These are phyloP conservation scores for Ariolimax columbianus DNA, from an alignment of 2,888 invertebrate species.

Conservation along the genomic window DNA sequence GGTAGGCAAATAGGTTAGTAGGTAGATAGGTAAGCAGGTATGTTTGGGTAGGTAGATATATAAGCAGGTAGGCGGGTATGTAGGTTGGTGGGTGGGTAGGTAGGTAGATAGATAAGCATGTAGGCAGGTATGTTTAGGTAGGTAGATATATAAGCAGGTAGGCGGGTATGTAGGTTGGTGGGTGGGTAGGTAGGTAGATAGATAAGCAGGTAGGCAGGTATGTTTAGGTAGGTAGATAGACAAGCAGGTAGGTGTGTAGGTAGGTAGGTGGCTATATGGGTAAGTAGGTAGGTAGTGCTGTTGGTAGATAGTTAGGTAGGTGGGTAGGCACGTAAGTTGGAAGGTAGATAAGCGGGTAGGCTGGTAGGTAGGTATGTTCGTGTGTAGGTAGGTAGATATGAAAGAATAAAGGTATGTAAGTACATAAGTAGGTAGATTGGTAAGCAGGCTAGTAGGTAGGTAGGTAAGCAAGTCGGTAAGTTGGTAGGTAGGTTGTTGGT, in stretches of 20 bases:
- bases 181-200: too few species aligned
- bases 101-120: too few species aligned
- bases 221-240: neutral
- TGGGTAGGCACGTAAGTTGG: slow-evolving; percentile 16
- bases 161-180: too few species aligned
- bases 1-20: neutral
- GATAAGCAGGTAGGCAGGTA: neutral
- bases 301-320: slow-evolving; percentile 21
- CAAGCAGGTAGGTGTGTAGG: too few species aligned
- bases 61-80: too few species aligned
- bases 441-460: neutral
- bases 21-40: too few species aligned
- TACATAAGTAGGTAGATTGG: neutral
- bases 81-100: too few species aligned
- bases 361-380: slow-evolving; percentile 6
- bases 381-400: neutral
- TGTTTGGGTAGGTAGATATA: too few species aligned
- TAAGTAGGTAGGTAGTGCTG: neutral
- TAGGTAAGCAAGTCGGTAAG: neutral
- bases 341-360: slow-evolving; percentile 19
- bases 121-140: too few species aligned
- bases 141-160: too few species aligned
- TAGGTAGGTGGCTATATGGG: too few species aligned
- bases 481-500: neutral
- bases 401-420: neutral